These are phyloP conservation scores for Agrotis exclamationis DNA, from an alignment of 2,888 invertebrate genomes.

Conservation along the genomic window DNA sequence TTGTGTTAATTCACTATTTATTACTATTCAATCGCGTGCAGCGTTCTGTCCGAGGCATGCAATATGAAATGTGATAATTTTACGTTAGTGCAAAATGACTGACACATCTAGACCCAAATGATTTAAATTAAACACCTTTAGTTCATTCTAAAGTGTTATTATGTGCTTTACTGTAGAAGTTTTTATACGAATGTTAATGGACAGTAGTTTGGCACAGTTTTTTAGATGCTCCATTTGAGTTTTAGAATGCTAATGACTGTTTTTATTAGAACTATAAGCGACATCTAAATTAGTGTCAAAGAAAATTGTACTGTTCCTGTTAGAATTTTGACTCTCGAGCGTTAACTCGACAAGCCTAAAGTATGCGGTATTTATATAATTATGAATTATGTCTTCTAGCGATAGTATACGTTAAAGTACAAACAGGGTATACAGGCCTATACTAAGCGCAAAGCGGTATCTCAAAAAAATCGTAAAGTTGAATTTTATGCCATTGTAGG, in stretches of 20 bases:
- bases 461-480: too few relatives aligned
- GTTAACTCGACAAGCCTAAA: too few relatives aligned
- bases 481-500: too few relatives aligned
- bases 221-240: conserved; percentile 9
- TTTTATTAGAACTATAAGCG: too few relatives aligned
- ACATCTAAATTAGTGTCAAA: too few relatives aligned
- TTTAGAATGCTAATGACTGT: not conserved
- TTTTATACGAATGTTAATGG: conserved; percentile 37
- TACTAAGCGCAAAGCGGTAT: too few relatives aligned
- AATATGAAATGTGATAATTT: conserved; percentile 61
- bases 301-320: too few relatives aligned
- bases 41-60: conserved; percentile 57
- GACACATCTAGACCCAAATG: conserved; percentile 52
- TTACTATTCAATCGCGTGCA: conserved; percentile 54
- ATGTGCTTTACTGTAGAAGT: conserved; percentile 27
- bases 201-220: conserved; percentile 1
- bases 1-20: conserved; percentile 20
- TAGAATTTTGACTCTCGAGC: too few relatives aligned
- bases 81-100: conserved; percentile 52
- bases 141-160: conserved; percentile 35
- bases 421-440: too few relatives aligned
- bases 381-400: too few relatives aligned
- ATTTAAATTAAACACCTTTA: conserved; percentile 43
- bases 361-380: too few relatives aligned
- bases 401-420: too few relatives aligned